Evolutionary conservation across 2,113 vertebrate species (phyloP), one percentile per base, ranked within the genome.

Genomic region (Prionailurus bengalensis): DNA sequence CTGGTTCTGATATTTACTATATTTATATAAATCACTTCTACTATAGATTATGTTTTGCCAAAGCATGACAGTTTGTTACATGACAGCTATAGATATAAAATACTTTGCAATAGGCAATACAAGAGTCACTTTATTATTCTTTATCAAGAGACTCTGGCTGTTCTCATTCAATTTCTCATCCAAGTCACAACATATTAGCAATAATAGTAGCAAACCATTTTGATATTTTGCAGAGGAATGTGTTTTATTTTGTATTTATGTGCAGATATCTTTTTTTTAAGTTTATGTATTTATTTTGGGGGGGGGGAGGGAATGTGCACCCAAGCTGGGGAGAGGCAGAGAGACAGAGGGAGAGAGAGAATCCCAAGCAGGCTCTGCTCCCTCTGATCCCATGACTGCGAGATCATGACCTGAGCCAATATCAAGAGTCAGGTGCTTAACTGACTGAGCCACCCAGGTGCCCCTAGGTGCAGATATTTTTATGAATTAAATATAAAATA

Each of bases 101-200:
- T 39, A 81, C 55, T 87, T 87, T 92, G 21, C 55, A 73, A 81
- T 45, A 55, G 33, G 83, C 42, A 88, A 80, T 74, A 66, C 42
- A 65, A 87, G 13, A 73, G n/a, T 92, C 74, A 81, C 15, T 82
- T 81, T 16, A 88, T 88, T 65, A 90, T 84, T 76, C 31, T 84
- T 55, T 66, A 84, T 76, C 45, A 76, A n/a, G n/a, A 42, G 42
- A 65, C 53, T 74, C 25, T 80, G n/a, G 31, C 55, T 73, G 23
- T 63, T 88, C 51, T 95, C 33, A 85, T 70, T 95, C 63, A 81
- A 31, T 58, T 87, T 87, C 25, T 80, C 21, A 80, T 65, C 25
- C 51, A 33, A 87, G 21, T 95, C 45, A 81, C 29, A 73, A 16
- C 89, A 92, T n/a, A 55, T 33, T 17, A 85, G 31, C 36, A 84